These are phyloP conservation scores for Geothlypis trichas DNA, from an alignment of 2,113 vertebrate species.

Conservation along the genomic window DNA sequence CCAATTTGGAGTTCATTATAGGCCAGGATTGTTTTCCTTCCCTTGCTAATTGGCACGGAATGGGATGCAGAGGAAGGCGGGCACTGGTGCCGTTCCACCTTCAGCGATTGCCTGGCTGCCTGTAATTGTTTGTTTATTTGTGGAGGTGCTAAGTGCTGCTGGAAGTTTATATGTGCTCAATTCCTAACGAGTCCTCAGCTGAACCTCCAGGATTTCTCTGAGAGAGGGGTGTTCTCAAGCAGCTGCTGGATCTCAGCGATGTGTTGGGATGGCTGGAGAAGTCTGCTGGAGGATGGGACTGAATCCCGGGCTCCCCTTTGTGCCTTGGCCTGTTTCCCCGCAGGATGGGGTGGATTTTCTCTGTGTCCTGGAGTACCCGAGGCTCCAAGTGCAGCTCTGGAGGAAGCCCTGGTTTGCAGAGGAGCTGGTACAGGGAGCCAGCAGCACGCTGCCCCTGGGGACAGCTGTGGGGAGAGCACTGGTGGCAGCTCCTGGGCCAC, in stretches of 20 bases:
- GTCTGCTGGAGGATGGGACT: not conserved
- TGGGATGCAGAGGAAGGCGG: conserved; percentile 38
- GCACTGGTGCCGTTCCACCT: not conserved
- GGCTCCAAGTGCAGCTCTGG: not conserved
- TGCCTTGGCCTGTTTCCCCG: not conserved
- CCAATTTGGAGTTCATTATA: conserved; percentile 71
- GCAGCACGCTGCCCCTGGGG: fast-evolving
- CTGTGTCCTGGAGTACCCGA: fast-evolving
- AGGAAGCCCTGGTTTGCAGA: not conserved
- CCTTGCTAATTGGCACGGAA: conserved; percentile 66
- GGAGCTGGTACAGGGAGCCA: not conserved
- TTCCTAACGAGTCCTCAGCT: not conserved
- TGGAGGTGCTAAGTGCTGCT: not conserved
- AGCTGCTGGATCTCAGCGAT: not conserved
- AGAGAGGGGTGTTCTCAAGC: not conserved
- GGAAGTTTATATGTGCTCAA: not conserved
- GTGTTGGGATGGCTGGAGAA: not conserved
- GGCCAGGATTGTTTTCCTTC: conserved; percentile 67
- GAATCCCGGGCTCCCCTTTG: not conserved
- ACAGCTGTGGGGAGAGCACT: fast-evolving
- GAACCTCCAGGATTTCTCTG: conserved; percentile 26
- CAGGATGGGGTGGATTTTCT: not conserved
- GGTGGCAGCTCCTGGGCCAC: not conserved
- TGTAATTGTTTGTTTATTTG: conserved; percentile 50
- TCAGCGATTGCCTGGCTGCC: not conserved